These are phyloP conservation scores for Phalangium opilio DNA, from an alignment of 2,888 invertebrate species.

Conservation along the genomic window DNA sequence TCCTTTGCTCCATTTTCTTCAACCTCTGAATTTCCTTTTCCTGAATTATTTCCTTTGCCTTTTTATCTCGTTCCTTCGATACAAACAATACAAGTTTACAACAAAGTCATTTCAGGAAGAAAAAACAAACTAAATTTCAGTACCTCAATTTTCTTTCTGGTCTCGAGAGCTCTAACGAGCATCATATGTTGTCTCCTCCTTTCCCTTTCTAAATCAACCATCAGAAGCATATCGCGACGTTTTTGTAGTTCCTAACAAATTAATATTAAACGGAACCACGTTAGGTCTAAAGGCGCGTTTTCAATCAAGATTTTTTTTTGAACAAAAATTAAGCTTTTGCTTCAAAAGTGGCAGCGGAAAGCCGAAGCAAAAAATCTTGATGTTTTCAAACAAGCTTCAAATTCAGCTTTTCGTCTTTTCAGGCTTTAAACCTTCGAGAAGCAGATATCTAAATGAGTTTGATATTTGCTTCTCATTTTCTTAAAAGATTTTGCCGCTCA, in stretches of 20 bases:
- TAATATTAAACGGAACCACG: too few species aligned
- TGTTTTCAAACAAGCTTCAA: too few species aligned
- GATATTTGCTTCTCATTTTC: too few species aligned
- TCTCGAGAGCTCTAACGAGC: conserved; percentile 70
- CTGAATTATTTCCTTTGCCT: conserved; percentile 65
- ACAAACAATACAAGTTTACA: background rate
- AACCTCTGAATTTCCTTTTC: conserved; percentile 47
- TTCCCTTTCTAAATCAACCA: conserved; percentile 75
- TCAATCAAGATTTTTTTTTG: too few species aligned
- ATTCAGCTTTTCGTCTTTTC: too few species aligned
- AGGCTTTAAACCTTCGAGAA: too few species aligned
- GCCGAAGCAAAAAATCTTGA: too few species aligned
- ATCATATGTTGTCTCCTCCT: conserved; percentile 77
- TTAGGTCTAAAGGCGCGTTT: too few species aligned
- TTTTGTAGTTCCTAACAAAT: conserved; percentile 66
- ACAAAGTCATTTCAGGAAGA: background rate
- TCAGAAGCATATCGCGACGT: conserved; percentile 65
- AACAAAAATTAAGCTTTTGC: too few species aligned
- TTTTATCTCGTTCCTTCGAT: conserved; percentile 38
- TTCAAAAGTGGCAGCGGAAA: too few species aligned
- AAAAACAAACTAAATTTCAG: conserved; percentile 1
- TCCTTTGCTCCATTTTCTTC: conserved; percentile 56
- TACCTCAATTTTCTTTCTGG: conserved; percentile 67
- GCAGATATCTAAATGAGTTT: too few species aligned
- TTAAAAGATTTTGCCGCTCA: too few species aligned